Conservation (phyloP, 53 echinoderm and acorn worm species). For the Holothuria scabra region DNA sequence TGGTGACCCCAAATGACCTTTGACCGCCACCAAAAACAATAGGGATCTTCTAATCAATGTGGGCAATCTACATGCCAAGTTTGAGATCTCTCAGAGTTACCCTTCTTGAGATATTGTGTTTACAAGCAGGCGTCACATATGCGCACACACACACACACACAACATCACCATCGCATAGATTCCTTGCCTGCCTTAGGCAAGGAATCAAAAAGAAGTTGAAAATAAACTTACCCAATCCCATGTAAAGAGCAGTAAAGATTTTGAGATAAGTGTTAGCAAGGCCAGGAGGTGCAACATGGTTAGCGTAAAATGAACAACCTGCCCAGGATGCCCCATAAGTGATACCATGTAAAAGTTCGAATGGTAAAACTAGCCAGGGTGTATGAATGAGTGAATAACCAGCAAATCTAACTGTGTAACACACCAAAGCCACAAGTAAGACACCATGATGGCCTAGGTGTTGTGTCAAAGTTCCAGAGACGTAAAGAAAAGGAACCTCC, state of each 20-base stretch:
- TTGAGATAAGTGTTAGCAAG: conserved; percentile 84
- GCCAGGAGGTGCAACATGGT: conserved; percentile 90
- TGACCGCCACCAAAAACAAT: too few relatives aligned
- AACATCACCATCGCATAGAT: too few relatives aligned
- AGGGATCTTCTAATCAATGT: too few relatives aligned
- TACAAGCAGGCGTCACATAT: too few relatives aligned
- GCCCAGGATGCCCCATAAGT: conserved; percentile 96
- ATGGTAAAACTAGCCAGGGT: conserved; percentile 85
- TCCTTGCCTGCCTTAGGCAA: too few relatives aligned
- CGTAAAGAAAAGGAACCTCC: conserved; percentile 62
- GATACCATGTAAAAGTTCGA: conserved; percentile 95
- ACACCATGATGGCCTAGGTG: conserved; percentile 57
- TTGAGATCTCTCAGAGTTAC: too few relatives aligned
- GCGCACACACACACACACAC: too few relatives aligned
- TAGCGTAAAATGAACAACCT: conserved; percentile 82
- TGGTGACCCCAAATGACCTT: too few relatives aligned
- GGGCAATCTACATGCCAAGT: too few relatives aligned
- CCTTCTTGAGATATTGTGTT: too few relatives aligned
- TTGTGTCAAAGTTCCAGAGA: conserved; percentile 54
- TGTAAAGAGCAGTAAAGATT: conserved; percentile 73
- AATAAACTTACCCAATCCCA: conserved; percentile 87
- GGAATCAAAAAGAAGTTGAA: not conserved
- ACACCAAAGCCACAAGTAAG: conserved; percentile 63
- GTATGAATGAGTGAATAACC: conserved; percentile 84
- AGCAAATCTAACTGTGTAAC: conserved; percentile 83